These are phyloP conservation scores for Nannoperca obscura DNA, from an alignment of 2,797 vertebrate species.

Conservation along the genomic window DNA sequence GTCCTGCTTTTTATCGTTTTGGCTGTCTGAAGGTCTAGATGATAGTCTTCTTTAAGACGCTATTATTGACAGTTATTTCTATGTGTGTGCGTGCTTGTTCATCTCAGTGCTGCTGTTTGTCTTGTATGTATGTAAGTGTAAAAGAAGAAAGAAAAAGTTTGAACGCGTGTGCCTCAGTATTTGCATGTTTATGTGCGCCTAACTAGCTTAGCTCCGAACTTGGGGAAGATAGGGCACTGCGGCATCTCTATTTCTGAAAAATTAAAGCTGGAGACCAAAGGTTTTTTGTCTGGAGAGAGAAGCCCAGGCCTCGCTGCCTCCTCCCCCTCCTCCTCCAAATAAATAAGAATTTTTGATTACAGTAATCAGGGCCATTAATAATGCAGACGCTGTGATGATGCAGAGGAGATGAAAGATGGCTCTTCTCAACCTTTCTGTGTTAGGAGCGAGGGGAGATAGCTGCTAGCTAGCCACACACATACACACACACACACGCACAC, in stretches of 20 bases:
- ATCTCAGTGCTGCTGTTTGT: slow-evolving; percentile 28
- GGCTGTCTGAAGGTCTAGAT: slow-evolving; percentile 64
- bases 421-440: slow-evolving; percentile 87
- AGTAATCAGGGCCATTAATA: slow-evolving; percentile 89
- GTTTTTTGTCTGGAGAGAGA: slow-evolving; percentile 85
- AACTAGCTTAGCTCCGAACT: slow-evolving; percentile 80
- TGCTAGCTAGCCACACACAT: slow-evolving; percentile 74
- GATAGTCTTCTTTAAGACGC: slow-evolving; percentile 74
- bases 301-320: slow-evolving; percentile 71
- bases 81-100: slow-evolving; percentile 26
- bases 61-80: slow-evolving; percentile 67
- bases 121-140: slow-evolving; percentile 50
- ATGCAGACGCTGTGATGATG: slow-evolving; percentile 86
- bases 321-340: slow-evolving; percentile 82
- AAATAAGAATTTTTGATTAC: slow-evolving; percentile 91
- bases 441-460: slow-evolving; percentile 84
- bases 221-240: slow-evolving; percentile 79
- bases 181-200: slow-evolving; percentile 80
- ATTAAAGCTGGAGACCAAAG: slow-evolving; percentile 83
- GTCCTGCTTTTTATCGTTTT: slow-evolving; percentile 67
- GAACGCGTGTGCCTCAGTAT: slow-evolving; percentile 68
- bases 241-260: slow-evolving; percentile 82
- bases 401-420: slow-evolving; percentile 88
- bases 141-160: slow-evolving; percentile 74
- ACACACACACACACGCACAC: background rate